A percentile compares a stretch with the other conserved stretches of the same genome.
Evolutionary conservation across 2,797 vertebrate genomes (phyloP).

Genomic region (Decapterus maruadsi): DNA sequence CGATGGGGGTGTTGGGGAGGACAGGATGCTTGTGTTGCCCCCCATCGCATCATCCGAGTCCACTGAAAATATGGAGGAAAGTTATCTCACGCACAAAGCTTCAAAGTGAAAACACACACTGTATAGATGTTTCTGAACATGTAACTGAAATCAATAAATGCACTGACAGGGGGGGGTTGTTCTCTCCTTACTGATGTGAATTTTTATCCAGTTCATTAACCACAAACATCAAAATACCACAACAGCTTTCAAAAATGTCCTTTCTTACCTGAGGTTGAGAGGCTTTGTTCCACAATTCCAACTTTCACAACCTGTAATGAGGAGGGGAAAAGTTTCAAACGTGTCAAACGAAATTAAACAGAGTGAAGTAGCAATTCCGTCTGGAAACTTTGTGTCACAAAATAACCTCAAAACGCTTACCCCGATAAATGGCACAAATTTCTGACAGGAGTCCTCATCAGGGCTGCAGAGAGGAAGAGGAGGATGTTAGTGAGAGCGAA

Average conservation of each 20-base stretch:
- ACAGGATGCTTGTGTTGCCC: conserved; percentile 85
- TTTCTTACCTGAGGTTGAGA: conserved; percentile 86
- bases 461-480: conserved; percentile 82
- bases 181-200: not conserved
- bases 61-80: conserved; percentile 76
- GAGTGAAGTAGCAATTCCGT: not conserved
- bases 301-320: conserved; percentile 87
- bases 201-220: not conserved
- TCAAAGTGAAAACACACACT: not conserved
- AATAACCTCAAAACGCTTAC: conserved; percentile 84
- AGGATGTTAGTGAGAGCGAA: conserved; percentile 30
- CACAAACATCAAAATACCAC: not conserved
- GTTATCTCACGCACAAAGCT: not conserved
- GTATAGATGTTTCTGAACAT: not conserved
- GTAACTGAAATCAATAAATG: not conserved
- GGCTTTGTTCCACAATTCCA: conserved; percentile 89
- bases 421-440: conserved; percentile 94
- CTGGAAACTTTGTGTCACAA: not conserved
- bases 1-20: conserved; percentile 80
- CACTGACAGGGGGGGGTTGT: not conserved
- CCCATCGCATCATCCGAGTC: conserved; percentile 92
- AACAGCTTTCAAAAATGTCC: not conserved
- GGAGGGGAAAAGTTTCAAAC: not conserved
- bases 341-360: conserved; percentile 5
- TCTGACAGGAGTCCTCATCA: conserved; percentile 94